Base-by-base conservation (phyloP, 2,113 vertebrate species). In the Salvelinus namaycush region DNA sequence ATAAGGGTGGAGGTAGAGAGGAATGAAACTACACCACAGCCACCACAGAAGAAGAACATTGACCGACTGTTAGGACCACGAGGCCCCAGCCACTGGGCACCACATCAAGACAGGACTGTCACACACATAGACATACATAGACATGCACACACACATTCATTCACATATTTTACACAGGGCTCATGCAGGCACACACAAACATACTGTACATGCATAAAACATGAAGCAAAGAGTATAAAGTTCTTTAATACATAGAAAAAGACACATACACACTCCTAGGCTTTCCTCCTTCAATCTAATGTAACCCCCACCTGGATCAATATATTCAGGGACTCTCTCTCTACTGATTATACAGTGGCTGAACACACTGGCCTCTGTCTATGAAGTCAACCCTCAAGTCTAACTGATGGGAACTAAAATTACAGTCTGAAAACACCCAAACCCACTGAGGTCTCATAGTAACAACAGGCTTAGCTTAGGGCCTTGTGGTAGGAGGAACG, bases 371-470 rank as follows among this genome's bases (percentile, higher is more conserved):
- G 14, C 29, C 26, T 18, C 29, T 39, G 66, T 62, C 59, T 22
- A 24, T 16, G n/a, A 62, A 20, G 8, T 62, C 20, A 8, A 57
- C 59, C 2, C n/a, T 22, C 14, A 54, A 54, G 51, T 29, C 5
- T 26, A 27, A 64, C n/a, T 39, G 18, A 39, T 11, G 31, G 11
- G 3, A 29, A 29, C 31, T 29, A 8, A n/a, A 3, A 66, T 13
- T 22, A 16, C 31, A 11, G n/a, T 65, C 13, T 48, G 70, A 59
- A 68, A 70, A 39, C 73, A 78, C 79, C 34, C 27, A 6, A 39
- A 65, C 29, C 26, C n/a, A 12, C 65, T 65, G 24, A 59, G 26
- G 29, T 64, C 62, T 34, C 39, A 27, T 29, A 27, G 31, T 79
- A 69, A 67, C 2, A 22, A 18, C 14, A 59, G 49, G 27, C 59